Evolutionary conservation across 23 tunicate species (phyloP).

Genomic region (Trididemnum clinides): DNA sequence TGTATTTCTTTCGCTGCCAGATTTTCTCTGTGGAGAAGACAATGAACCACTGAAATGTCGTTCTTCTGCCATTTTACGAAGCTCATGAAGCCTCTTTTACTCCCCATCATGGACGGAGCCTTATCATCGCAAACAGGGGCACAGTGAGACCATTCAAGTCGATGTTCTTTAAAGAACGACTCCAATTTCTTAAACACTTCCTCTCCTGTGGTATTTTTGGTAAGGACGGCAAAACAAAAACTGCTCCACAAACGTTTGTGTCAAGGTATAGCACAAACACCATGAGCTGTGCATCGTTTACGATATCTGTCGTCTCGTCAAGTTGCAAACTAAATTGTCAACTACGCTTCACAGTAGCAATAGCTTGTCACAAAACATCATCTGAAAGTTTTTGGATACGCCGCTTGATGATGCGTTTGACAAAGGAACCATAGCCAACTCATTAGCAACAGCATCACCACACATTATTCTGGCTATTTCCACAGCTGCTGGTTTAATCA

Average conservation of each 20-base stretch:
- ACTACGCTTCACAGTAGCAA: conserved; percentile 13
- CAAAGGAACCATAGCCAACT: too few relatives aligned
- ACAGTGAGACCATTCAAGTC: conserved; percentile 32
- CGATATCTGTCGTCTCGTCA: conserved; percentile 35
- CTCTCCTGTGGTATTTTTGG: conserved; percentile 49
- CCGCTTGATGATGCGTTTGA: too few relatives aligned
- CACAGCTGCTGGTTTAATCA: too few relatives aligned
- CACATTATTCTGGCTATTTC: too few relatives aligned
- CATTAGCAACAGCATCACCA: too few relatives aligned
- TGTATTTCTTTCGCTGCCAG: too few relatives aligned
- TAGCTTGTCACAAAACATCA: conserved; percentile 13
- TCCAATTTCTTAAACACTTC: conserved; percentile 38
- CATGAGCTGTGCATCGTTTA: too few relatives aligned
- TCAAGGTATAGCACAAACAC: background rate
- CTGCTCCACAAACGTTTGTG: background rate
- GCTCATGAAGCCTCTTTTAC: too few relatives aligned
- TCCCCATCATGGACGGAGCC: conserved; percentile 51
- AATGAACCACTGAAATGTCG: too few relatives aligned
- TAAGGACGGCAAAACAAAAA: conserved; percentile 44
- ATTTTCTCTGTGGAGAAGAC: too few relatives aligned
- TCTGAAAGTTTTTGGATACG: too few relatives aligned
- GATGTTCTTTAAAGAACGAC: conserved; percentile 4
- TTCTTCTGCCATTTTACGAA: too few relatives aligned
- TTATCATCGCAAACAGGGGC: conserved; percentile 37
- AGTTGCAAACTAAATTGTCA: conserved; percentile 24